These are phyloP conservation scores for Lucilia sericata DNA, from an alignment of 1,140 invertebrate species.

Conservation along the genomic window DNA sequence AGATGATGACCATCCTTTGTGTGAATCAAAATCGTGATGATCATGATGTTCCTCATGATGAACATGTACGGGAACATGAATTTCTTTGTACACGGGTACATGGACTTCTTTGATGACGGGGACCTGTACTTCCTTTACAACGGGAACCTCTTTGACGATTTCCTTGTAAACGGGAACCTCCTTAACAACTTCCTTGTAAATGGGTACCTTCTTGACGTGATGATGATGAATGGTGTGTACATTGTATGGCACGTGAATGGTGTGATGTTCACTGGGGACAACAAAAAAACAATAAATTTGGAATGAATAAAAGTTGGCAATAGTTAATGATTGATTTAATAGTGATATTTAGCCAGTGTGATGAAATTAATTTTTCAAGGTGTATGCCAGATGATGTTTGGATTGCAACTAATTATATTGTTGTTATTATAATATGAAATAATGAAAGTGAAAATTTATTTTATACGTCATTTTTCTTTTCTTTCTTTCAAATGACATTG, in stretches of 20 bases:
- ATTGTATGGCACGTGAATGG: conserved; percentile 75
- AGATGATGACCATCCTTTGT: conserved; percentile 55
- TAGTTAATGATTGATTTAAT: neutral
- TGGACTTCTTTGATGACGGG: conserved; percentile 53
- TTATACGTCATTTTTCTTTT: neutral
- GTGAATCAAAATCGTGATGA: conserved; percentile 45
- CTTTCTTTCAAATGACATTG: neutral
- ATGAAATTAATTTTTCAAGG: neutral
- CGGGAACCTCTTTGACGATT: conserved; percentile 57
- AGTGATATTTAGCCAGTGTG: neutral
- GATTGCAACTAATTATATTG: conserved; percentile 3
- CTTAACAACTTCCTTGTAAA: conserved; percentile 59
- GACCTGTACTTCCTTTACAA: conserved; percentile 54
- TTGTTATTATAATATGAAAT: neutral
- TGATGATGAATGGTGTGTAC: conserved; percentile 77
- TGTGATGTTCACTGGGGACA: conserved; percentile 71
- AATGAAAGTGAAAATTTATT: neutral
- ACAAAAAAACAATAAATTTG: neutral
- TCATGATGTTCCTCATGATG: conserved; percentile 55
- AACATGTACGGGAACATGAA: conserved; percentile 59
- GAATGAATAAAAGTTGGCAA: neutral
- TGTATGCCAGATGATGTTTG: neutral
- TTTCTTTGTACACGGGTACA: conserved; percentile 60
- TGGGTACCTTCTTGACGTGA: conserved; percentile 72
- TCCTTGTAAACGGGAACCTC: conserved; percentile 60